Evolutionary conservation across 1,140 invertebrate species (phyloP).

Genomic region (Hycleus cichorii): DNA sequence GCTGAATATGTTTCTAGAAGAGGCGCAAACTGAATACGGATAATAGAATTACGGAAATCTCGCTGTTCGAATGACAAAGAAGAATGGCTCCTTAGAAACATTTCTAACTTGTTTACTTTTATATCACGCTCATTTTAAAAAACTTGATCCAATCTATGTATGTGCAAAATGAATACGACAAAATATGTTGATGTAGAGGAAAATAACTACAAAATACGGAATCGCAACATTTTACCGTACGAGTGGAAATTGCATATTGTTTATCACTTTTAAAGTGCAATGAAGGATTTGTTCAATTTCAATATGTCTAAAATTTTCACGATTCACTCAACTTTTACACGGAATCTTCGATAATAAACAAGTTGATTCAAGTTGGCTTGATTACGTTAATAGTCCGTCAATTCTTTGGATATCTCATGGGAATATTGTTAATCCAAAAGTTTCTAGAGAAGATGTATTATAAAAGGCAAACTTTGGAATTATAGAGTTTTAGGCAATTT

Average conservation of each 20-base stretch:
- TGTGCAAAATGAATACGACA: neutral
- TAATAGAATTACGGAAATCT: slow-evolving; percentile 31
- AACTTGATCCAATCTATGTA: neutral
- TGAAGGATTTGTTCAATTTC: neutral
- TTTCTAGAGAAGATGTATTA: too few relatives aligned
- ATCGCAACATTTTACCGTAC: neutral
- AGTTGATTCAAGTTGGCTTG: too few relatives aligned
- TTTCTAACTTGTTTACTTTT: slow-evolving; percentile 28
- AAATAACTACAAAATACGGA: neutral
- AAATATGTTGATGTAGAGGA: neutral
- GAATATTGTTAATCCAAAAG: too few relatives aligned
- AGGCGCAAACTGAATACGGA: slow-evolving; percentile 29
- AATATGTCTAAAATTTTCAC: neutral
- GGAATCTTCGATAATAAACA: too few relatives aligned
- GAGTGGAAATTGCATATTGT: slow-evolving; percentile 14
- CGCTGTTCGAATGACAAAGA: slow-evolving; percentile 28
- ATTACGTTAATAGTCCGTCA: too few relatives aligned
- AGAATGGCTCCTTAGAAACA: slow-evolving; percentile 24
- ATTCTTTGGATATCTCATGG: too few relatives aligned
- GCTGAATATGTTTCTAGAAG: slow-evolving; percentile 28
- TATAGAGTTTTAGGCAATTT: too few relatives aligned
- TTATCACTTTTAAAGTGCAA: slow-evolving; percentile 14
- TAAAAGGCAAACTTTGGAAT: too few relatives aligned
- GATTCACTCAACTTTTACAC: too few relatives aligned
- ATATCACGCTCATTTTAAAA: slow-evolving; percentile 20